Conservation (phyloP, 2,888 invertebrate species). For the Noctua fimbriata region DNA sequence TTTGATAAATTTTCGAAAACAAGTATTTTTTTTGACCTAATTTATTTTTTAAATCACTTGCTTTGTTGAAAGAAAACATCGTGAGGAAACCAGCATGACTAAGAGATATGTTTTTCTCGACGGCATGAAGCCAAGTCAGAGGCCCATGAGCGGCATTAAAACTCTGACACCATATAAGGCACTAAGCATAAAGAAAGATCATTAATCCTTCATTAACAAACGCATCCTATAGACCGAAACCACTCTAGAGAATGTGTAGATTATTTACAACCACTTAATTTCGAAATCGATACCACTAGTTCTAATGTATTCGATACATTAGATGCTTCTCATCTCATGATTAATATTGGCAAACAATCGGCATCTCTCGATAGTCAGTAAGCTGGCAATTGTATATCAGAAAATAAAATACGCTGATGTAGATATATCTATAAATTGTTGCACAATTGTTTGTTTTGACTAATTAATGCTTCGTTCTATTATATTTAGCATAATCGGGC, state of each 20-base stretch:
- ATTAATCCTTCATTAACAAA: constrained; percentile 18
- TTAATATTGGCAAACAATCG: constrained; percentile 47
- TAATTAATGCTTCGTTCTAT: constrained; percentile 28
- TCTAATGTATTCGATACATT: constrained; percentile 26
- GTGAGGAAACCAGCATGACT: too few species aligned
- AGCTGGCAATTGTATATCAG: constrained; percentile 44
- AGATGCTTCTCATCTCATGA: constrained; percentile 23
- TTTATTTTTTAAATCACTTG: too few species aligned
- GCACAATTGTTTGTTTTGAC: constrained; percentile 25
- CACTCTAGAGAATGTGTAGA: constrained; percentile 8
- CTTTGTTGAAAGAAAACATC: too few species aligned
- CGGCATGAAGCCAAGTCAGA: too few species aligned
- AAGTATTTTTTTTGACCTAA: too few species aligned
- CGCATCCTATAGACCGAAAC: constrained; percentile 20
- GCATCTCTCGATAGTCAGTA: constrained; percentile 28
- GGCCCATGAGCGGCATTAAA: too few species aligned
- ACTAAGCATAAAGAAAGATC: not conserved
- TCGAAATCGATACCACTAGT: constrained; percentile 15
- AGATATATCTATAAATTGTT: constrained; percentile 57
- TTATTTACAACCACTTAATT: constrained; percentile 47
- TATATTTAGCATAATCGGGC: not conserved
- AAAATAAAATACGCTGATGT: constrained; percentile 73
- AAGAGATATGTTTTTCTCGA: too few species aligned
- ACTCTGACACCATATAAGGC: too few species aligned
- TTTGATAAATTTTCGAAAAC: too few species aligned